phyloP scores from a whole-genome alignment of 1,140 invertebrate species.

The Piezodorus guildinii region DNA sequence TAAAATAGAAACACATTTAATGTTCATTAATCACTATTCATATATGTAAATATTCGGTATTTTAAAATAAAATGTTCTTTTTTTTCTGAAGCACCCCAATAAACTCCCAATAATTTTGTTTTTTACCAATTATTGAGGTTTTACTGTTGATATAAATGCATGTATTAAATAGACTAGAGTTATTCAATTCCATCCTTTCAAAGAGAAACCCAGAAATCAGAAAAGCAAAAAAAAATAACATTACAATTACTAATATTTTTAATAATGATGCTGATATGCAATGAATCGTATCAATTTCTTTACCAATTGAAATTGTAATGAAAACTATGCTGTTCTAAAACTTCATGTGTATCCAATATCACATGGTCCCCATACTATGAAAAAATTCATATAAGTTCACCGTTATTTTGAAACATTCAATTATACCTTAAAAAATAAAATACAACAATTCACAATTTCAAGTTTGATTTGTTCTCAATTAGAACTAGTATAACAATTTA shows the following conservation, averaged over 20 bases:
- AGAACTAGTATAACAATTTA: too few species aligned
- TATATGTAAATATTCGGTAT: too few species aligned
- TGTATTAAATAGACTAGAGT: background rate
- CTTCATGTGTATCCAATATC: background rate
- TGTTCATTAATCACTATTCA: too few species aligned
- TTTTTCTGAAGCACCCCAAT: too few species aligned
- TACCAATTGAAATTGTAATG: background rate
- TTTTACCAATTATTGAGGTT: background rate
- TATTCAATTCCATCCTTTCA: conserved; percentile 1
- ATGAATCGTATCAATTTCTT: background rate
- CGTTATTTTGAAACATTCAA: background rate
- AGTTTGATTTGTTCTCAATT: background rate
- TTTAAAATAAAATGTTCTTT: too few species aligned
- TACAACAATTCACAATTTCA: background rate
- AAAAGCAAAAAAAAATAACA: background rate
- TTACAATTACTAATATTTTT: background rate
- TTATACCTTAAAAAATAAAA: background rate
- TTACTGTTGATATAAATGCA: background rate
- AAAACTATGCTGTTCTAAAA: background rate
- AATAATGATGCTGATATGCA: background rate
- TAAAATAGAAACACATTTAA: too few species aligned
- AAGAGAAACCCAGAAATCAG: conserved; percentile 6
- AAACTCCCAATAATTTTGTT: too few species aligned
- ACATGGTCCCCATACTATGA: conserved; percentile 2
- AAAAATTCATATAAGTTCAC: background rate